Conservation (phyloP, 2,888 invertebrate species). For the Eupithecia tripunctaria region DNA sequence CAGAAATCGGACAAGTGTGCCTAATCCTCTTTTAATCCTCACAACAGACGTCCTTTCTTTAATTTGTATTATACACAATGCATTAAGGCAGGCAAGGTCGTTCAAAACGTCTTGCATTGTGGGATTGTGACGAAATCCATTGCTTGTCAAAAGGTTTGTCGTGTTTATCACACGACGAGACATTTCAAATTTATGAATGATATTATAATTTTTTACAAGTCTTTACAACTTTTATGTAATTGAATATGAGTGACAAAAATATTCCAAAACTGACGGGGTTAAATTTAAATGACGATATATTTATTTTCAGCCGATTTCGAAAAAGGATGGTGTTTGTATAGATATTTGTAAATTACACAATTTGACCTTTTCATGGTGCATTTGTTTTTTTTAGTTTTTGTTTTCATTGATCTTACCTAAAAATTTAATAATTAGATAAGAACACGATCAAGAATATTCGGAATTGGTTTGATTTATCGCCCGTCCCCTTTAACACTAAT, state of each 20-base stretch:
- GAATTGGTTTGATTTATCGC: too few species aligned
- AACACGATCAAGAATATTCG: too few species aligned
- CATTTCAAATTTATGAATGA: constrained; percentile 13
- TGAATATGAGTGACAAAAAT: not conserved
- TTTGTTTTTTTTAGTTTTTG: too few species aligned
- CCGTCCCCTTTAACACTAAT: too few species aligned
- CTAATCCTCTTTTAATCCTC: constrained; percentile 42
- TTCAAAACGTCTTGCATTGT: not conserved
- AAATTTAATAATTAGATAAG: too few species aligned
- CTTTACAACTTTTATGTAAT: not conserved
- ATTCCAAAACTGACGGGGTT: not conserved
- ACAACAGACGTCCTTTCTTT: constrained; percentile 30
- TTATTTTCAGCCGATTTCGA: too few species aligned
- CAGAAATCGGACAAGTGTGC: constrained; percentile 50
- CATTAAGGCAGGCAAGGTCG: constrained; percentile 18
- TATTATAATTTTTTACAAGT: not conserved
- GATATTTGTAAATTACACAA: too few species aligned
- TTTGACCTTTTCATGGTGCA: too few species aligned
- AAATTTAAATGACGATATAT: too few species aligned
- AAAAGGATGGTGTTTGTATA: too few species aligned
- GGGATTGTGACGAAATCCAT: constrained; percentile 1
- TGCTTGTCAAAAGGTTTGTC: constrained; percentile 7
- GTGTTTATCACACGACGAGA: not conserved
- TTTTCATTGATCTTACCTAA: too few species aligned
- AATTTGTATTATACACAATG: constrained; percentile 34